Base-by-base conservation (phyloP, 2,113 vertebrate genomes). In the Nibea albiflora region DNA sequence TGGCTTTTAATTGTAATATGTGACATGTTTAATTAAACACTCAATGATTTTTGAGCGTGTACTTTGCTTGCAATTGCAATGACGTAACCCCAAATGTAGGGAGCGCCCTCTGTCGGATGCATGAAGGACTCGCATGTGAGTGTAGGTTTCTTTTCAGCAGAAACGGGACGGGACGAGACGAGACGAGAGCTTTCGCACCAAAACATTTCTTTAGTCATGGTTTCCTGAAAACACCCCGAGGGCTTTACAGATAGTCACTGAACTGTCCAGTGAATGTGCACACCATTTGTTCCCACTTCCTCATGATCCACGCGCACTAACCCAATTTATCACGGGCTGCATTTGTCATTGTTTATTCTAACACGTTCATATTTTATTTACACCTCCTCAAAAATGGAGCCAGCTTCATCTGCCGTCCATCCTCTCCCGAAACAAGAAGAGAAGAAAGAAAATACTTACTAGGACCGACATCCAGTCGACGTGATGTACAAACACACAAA, bases 101-200 rank as follows among this genome's bases (percentile, higher is more conserved):
- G 20, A 19, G 46, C 8, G 85, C 81, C 86, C 72, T 61, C 90
- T 90, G 11, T 11, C 72, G 90, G 85, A 28, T 7, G 10, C 5
- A 15, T 1, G 0, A 3, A 11, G 47, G 2, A 28, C 0, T 35
- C 73, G 56, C 61, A 72, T 5, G 6, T 4, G 8, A 7, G 22
- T 0, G 11, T 63, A 76, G 47, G 82, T 91, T 92, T 91, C 74
- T 24, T 31, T 91, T 90, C 20, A n/a, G 11, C 2, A 17, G 63
- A 89, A 91, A 78, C 12, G 1, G 28, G 8, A 39, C 47, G 3
- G 24, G 7, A 35, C 31, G 31, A 35, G 31, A 35, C 31, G 31
- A 35, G 31, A 7, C 31, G 31, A 17, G 4, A 3, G 15, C 8
- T 54, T 31, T 7, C 0, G 11, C 12, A 62, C 46, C 9, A 64